phyloP scores from a whole-genome alignment of 2,888 invertebrate genomes.

The Thyatira batis region DNA sequence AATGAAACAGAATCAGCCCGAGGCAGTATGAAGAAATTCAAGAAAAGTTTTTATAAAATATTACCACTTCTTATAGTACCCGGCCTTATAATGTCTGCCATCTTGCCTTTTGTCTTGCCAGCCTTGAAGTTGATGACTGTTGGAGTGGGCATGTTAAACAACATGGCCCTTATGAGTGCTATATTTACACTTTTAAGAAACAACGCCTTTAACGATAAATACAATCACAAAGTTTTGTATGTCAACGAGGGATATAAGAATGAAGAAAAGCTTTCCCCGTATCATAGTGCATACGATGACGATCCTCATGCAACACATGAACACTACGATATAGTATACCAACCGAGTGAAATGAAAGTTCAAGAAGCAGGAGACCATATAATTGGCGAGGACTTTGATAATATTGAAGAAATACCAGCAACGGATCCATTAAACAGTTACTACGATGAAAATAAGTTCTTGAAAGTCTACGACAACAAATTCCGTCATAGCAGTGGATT shows the following conservation, averaged over 20 bases:
- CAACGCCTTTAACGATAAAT: constrained; percentile 81
- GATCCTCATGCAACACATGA: constrained; percentile 19
- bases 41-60: constrained; percentile 59
- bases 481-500: not conserved
- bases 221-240: constrained; percentile 81
- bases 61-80: constrained; percentile 84
- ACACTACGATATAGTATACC: constrained; percentile 12
- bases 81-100: constrained; percentile 84
- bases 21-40: constrained; percentile 60
- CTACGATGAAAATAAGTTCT: constrained; percentile 19
- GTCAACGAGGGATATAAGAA: constrained; percentile 82
- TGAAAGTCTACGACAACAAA: constrained; percentile 14
- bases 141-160: constrained; percentile 84
- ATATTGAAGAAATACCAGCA: constrained; percentile 34
- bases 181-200: constrained; percentile 81
- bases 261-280: constrained; percentile 47
- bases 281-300: constrained; percentile 13
- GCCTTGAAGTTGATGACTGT: constrained; percentile 85
- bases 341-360: constrained; percentile 9
- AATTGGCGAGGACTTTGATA: constrained; percentile 28
- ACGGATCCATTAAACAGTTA: constrained; percentile 37
- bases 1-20: constrained; percentile 41
- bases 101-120: constrained; percentile 86
- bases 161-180: constrained; percentile 85
- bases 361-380: constrained; percentile 11